phyloP scores from a whole-genome alignment of 1,140 invertebrate genomes.

The Portunus trituberculatus region DNA sequence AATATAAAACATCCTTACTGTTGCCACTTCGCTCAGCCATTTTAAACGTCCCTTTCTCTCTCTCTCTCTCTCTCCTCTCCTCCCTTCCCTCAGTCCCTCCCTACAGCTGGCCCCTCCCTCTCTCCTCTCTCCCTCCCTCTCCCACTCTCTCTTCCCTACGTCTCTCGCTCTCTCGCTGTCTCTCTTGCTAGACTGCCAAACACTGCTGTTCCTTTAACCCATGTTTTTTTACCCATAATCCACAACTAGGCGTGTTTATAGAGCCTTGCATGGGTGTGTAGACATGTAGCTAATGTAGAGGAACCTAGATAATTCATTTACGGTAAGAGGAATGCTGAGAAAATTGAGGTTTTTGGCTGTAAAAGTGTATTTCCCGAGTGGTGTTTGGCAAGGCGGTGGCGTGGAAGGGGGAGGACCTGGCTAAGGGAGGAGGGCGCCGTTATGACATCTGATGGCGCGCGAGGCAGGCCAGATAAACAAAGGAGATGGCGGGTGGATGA shows the following conservation, averaged over 20 bases:
- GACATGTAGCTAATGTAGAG: no score
- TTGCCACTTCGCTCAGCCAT: slow-evolving; percentile 52
- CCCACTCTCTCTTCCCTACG: no score
- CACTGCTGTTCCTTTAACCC: no score
- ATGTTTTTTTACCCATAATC: no score
- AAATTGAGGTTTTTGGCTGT: no score
- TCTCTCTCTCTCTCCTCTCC: background rate
- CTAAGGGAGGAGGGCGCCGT: slow-evolving; percentile 28
- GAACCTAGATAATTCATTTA: no score
- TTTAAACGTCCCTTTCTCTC: slow-evolving; percentile 25
- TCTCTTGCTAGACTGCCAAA: no score
- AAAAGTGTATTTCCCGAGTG: no score
- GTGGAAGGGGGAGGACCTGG: background rate
- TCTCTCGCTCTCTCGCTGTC: background rate
- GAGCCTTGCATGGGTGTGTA: no score
- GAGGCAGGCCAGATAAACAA: slow-evolving; percentile 67
- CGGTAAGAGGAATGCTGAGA: no score
- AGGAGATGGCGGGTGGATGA: slow-evolving; percentile 70
- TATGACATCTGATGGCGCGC: slow-evolving; percentile 70
- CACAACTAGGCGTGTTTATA: no score
- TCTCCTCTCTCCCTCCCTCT: background rate
- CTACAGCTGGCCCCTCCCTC: background rate
- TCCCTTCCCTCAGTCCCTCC: background rate
- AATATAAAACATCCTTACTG: slow-evolving; percentile 41
- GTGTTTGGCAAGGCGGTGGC: background rate